phyloP scores from a whole-genome alignment of 2,888 invertebrate genomes.

The Meloe dianella region DNA sequence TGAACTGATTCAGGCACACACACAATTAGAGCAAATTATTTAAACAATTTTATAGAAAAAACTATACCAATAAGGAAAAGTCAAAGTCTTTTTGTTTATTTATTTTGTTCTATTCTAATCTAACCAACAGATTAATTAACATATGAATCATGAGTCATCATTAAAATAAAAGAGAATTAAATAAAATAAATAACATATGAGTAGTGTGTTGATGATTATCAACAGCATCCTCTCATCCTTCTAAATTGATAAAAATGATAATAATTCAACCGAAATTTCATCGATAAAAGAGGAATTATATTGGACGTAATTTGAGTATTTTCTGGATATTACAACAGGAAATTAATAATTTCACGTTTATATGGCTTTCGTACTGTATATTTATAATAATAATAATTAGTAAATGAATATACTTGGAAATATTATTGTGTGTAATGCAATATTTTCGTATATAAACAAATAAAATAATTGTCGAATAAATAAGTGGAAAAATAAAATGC shows the following conservation, averaged over 20 bases:
- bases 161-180: background rate
- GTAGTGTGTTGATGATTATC: background rate
- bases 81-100: background rate
- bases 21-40: too few species aligned
- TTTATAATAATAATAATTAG: background rate
- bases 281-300: too few species aligned
- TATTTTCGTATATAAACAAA: background rate
- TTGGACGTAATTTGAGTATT: background rate
- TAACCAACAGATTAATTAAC: background rate
- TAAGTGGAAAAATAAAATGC: too few species aligned
- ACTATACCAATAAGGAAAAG: too few species aligned
- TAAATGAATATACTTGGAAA: background rate
- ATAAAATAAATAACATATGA: background rate
- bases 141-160: background rate
- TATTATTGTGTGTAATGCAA: too few species aligned
- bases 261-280: too few species aligned
- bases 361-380: background rate
- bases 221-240: constrained; percentile 2
- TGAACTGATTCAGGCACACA: constrained; percentile 7
- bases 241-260: background rate
- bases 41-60: background rate
- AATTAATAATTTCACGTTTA: background rate
- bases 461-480: background rate
- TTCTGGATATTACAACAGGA: background rate
- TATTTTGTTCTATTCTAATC: background rate